Conservation (phyloP, 1,140 invertebrate genomes). For the Drosophila hydei region DNA sequence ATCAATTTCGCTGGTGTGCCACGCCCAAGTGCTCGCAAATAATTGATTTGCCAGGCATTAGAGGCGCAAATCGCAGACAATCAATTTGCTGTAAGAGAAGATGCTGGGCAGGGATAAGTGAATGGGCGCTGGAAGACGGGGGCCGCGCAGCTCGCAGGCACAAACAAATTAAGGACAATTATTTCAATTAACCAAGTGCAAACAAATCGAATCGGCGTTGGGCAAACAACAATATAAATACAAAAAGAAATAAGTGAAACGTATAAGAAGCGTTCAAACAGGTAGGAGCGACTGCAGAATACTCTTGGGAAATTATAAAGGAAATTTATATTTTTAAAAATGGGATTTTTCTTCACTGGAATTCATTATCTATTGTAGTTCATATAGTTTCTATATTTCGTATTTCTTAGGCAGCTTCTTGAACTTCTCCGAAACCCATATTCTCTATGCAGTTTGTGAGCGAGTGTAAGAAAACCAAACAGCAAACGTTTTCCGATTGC, state of each 20-base stretch:
- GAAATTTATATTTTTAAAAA: no score
- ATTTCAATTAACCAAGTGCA: constrained; percentile 83
- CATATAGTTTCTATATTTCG: no score
- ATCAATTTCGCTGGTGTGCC: constrained; percentile 63
- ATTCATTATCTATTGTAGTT: no score
- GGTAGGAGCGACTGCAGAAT: no score
- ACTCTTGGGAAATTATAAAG: no score
- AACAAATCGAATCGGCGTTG: constrained; percentile 79
- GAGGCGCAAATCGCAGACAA: constrained; percentile 78
- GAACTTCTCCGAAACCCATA: no score
- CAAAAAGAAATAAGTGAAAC: background rate
- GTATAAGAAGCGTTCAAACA: no score
- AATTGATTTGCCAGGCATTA: constrained; percentile 78
- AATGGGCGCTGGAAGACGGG: background rate
- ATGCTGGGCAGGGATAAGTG: constrained; percentile 7
- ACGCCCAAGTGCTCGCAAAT: constrained; percentile 62
- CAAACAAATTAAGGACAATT: constrained; percentile 83
- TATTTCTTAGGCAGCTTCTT: no score
- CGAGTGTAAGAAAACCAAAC: constrained; percentile 17
- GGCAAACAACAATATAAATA: constrained; percentile 59
- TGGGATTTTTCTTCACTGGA: no score
- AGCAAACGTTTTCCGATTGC: constrained; percentile 31
- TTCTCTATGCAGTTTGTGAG: no score
- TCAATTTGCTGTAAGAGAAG: constrained; percentile 57
- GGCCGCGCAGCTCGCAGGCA: constrained; percentile 56